phyloP scores from a whole-genome alignment of 1,140 invertebrate species.

The Galendromus occidentalis region DNA sequence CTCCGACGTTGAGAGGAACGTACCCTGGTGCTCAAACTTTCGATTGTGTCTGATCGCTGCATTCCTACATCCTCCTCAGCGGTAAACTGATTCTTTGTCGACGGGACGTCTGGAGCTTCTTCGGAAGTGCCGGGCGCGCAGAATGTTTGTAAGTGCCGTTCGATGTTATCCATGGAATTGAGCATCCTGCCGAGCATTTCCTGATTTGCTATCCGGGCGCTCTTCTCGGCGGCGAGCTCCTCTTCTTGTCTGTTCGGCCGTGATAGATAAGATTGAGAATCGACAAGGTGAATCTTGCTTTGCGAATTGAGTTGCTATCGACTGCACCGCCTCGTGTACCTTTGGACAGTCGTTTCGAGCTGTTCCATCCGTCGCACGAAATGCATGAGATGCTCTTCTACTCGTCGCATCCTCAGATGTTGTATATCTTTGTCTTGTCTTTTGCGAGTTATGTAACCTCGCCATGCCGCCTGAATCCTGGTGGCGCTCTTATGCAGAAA shows the following conservation, averaged over 20 bases:
- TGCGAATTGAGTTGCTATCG: not conserved
- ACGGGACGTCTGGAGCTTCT: not conserved
- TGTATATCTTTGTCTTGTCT: slow-evolving; percentile 2
- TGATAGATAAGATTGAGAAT: not conserved
- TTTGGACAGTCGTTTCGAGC: slow-evolving; percentile 3
- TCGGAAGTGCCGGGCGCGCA: not conserved
- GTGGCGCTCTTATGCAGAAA: not conserved
- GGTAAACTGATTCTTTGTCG: not conserved
- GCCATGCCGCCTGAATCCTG: not conserved
- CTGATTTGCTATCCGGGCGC: not conserved
- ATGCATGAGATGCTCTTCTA: slow-evolving; percentile 8
- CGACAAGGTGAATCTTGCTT: not conserved
- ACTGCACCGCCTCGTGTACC: not conserved
- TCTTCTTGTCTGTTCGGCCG: not conserved
- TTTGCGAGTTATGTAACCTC: not conserved
- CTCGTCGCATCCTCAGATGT: not conserved
- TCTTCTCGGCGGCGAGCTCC: not conserved
- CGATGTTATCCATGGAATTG: slow-evolving; percentile 7
- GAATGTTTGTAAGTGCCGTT: not conserved
- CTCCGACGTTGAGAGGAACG: not conserved
- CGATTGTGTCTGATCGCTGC: not conserved
- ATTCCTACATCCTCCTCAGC: not conserved
- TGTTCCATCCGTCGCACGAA: not conserved
- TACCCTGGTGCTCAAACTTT: not conserved
- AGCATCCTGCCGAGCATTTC: slow-evolving; percentile 2